phyloP scores from a whole-genome alignment of 2,797 vertebrate species.

The Leuciscus waleckii region DNA sequence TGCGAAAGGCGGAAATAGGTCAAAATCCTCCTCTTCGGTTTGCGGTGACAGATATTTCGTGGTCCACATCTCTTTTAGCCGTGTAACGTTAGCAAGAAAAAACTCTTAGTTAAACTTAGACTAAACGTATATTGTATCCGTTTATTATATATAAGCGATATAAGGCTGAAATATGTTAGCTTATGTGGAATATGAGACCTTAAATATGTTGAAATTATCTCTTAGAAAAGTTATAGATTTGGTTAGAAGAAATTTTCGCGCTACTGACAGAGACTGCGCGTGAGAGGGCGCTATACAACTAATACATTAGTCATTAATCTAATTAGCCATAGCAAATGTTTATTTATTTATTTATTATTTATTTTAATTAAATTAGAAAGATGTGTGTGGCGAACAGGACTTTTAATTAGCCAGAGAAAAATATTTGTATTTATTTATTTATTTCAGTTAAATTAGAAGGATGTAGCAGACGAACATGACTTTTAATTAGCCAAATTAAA shows the following conservation, averaged over 20 bases:
- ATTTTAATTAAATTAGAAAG: background rate
- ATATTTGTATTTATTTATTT: background rate
- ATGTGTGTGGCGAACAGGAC: background rate
- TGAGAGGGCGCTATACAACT: background rate
- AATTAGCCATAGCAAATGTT: background rate
- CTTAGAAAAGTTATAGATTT: background rate
- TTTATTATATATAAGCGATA: background rate
- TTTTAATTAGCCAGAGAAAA: background rate
- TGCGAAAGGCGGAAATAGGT: constrained; percentile 54
- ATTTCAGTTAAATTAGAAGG: background rate
- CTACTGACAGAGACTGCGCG: background rate
- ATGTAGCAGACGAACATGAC: background rate
- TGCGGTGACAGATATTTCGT: background rate
- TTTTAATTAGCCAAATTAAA: background rate
- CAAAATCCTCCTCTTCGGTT: constrained; percentile 13
- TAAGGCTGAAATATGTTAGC: background rate
- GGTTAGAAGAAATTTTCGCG: background rate
- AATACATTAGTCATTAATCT: background rate
- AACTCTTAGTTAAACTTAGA: background rate
- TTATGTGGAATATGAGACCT: too few species aligned
- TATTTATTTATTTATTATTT: background rate
- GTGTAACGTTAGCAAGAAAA: background rate
- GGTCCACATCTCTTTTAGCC: background rate
- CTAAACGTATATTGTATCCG: background rate
- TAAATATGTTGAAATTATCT: background rate